Base-by-base conservation (phyloP, 2,888 invertebrate genomes). In the Philereme transversata region DNA sequence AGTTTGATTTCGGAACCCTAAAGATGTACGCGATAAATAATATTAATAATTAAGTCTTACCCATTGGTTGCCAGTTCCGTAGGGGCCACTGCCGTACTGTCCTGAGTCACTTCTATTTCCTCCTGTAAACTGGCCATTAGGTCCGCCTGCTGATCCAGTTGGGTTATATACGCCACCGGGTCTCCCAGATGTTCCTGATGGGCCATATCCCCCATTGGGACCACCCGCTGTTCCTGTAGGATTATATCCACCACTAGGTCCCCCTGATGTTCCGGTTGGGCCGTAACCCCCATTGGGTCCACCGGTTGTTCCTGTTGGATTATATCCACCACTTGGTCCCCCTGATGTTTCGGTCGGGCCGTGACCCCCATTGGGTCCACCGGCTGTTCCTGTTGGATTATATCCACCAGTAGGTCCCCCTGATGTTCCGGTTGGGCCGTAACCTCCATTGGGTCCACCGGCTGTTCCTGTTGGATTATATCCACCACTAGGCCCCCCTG, bases 51-150 rank as follows among this genome's bases (percentile, higher is more conserved):
- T 34, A 34, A 6, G 45, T 67, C 74, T 77, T 73, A 82, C 82
- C 71, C 71, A 70, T 67, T 77, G 70, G 55, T 68, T 70, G 51
- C 72, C 61, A 44, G 60, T 57, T 52, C 71, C 67, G 34, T 44
- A 44, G 11, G 11, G 44, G 11, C 49, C 56, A 40, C 49, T 47
- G 41, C 45, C 68, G 46, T 55, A 49, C 45, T 57, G 57, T 38
- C 44, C 44, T 44, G 59, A 5, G 58, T 57, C 4, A 57, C 44
- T 0, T 45, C 51, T 5, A 53, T 43, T 11, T 60, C 40, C 7
- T 40, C 40, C 67, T 0, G 47, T 7, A 1, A 62, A 59, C 41
- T 55, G 55, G 10, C 44, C 44, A 36, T 41, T 41, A 4, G 41
- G 44, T 11, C 50, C 47, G 5, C 51, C 47, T 7, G 38, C 40